Conservation (phyloP, 2,797 vertebrate species). For the Yasuhikotakia modesta region DNA sequence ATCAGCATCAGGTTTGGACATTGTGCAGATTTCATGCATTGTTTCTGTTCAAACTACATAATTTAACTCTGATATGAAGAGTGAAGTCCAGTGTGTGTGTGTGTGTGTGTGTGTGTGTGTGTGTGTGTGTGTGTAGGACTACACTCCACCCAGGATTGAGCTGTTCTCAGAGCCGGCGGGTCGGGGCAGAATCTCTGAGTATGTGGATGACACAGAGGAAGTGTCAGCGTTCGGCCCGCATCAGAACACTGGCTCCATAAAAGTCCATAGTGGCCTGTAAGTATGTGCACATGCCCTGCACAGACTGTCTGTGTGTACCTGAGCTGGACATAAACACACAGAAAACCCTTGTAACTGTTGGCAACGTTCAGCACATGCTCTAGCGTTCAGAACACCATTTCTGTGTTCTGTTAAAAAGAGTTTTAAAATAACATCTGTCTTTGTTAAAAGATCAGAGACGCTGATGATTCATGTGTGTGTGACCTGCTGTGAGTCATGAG, state of each 20-base stretch:
- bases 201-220: conserved; percentile 86
- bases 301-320: too few species aligned
- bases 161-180: conserved; percentile 89
- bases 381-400: too few species aligned
- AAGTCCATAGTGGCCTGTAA: conserved; percentile 92
- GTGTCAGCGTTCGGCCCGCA: conserved; percentile 82
- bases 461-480: conserved; percentile 35
- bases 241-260: conserved; percentile 87
- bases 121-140: conserved; percentile 78
- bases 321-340: too few species aligned
- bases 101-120: not conserved
- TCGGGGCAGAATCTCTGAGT: conserved; percentile 80
- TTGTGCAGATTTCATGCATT: too few species aligned
- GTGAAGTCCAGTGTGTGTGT: conserved; percentile 29
- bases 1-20: too few species aligned
- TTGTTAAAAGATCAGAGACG: not conserved
- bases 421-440: too few species aligned
- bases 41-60: too few species aligned
- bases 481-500: conserved; percentile 10
- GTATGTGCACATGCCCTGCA: not conserved
- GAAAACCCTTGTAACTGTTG: too few species aligned
- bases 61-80: too few species aligned
- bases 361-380: too few species aligned
- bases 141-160: conserved; percentile 87
- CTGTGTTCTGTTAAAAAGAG: too few species aligned